Base-by-base conservation (phyloP, 2,113 vertebrate species). In the Elanus axillaris region DNA sequence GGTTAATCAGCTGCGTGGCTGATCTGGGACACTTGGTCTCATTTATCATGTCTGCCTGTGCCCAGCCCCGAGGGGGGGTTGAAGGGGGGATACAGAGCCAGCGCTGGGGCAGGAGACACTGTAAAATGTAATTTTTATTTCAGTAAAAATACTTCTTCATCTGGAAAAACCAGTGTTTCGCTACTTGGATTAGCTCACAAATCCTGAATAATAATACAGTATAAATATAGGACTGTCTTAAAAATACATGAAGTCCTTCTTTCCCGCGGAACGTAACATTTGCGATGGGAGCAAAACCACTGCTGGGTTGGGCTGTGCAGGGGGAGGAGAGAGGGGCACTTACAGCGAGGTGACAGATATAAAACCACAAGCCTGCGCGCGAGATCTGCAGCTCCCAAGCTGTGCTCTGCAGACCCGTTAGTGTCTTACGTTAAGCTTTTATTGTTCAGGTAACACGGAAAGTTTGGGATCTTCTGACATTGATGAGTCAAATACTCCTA, bases 41-140 rank as follows among this genome's bases (percentile, higher is more conserved):
- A 42, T 86, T 80, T 89, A 29, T 89, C 69, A 48, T 42, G 73
- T 43, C 48, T 83, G 45, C 59, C 78, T 60, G 31, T 69, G 81
- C 68, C 79, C 81, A 88, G 59, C 43, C 34, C 38, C 66, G n/a
- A 14, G 53, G 26, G 16, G 69, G 84, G 55, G 62, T 86, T 86
- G 43, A 88, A 79, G 59, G 34, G 20, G 53, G 32, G 42, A 43
- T 87, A 15, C 43, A 64, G 62, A 64, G 66, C 58, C 38, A 52
- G 29, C 3, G 0, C 1, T 18, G 7, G 40, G 47, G 62, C 2
- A 4, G 77, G 40, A 85, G 74, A 42, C 21, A 32, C 40, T 0
- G 2, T n/a, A n/a, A n/a, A n/a, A n/a, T n/a, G n/a, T n/a, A n/a
- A n/a, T n/a, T n/a, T n/a, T n/a, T n/a, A n/a, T n/a, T 2, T 40